phyloP scores from a whole-genome alignment of 1,140 invertebrate genomes.

The Caenorhabditis inopinata region DNA sequence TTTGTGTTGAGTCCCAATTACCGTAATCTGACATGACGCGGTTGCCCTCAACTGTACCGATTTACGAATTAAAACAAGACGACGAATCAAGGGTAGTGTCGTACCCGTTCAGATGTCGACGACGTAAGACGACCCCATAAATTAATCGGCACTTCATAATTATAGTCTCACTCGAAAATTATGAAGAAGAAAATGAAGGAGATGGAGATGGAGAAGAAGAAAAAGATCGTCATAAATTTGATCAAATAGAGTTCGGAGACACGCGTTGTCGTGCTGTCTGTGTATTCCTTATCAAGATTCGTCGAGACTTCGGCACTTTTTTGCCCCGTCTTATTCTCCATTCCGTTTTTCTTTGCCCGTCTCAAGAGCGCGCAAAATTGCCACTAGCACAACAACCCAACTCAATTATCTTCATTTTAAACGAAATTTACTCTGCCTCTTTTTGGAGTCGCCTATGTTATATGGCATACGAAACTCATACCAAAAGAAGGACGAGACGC shows the following conservation, averaged over 20 bases:
- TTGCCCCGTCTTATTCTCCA: neutral
- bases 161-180: slow-evolving; percentile 8
- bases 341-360: neutral
- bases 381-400: slow-evolving; percentile 24
- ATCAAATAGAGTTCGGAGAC: slow-evolving; percentile 18
- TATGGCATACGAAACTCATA: slow-evolving; percentile 25
- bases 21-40: neutral
- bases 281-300: slow-evolving; percentile 1
- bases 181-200: neutral
- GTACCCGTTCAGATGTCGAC: neutral
- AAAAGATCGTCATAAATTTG: slow-evolving; percentile 1
- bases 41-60: neutral
- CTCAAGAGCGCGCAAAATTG: slow-evolving; percentile 15
- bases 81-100: neutral
- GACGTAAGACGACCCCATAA: slow-evolving; percentile 6
- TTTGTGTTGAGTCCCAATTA: slow-evolving; percentile 9
- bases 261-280: neutral
- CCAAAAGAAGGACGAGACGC: neutral
- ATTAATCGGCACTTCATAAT: slow-evolving; percentile 33
- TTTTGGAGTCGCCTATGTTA: slow-evolving; percentile 22
- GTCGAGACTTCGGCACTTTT: neutral
- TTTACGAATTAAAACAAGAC: neutral
- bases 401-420: slow-evolving; percentile 30
- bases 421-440: slow-evolving; percentile 34
- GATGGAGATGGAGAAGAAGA: neutral